Conservation (phyloP, 2,113 vertebrate genomes). For the Seriola rivoliana region DNA sequence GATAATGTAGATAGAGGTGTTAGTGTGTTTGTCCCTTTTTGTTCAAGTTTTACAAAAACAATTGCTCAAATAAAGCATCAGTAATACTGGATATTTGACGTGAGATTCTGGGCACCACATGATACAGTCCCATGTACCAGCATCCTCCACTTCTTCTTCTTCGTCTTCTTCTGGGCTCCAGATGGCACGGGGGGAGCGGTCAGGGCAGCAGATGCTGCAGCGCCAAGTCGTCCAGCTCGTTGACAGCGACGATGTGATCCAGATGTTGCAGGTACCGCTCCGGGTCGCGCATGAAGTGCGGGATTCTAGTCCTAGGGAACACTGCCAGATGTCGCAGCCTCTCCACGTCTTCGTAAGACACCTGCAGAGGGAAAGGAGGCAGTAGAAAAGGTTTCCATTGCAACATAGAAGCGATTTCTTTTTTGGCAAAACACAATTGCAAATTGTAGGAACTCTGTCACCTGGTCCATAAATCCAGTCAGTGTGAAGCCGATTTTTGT, state of each 20-base stretch:
- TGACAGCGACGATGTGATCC: slow-evolving; percentile 91
- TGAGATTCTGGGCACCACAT: slow-evolving; percentile 4
- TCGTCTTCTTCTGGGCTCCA: background rate
- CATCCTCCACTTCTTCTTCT: background rate
- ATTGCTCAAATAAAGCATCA: slow-evolving; percentile 21
- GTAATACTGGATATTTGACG: slow-evolving; percentile 38
- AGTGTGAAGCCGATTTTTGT: too few relatives aligned
- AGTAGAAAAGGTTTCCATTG: background rate
- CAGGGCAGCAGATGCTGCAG: slow-evolving; percentile 90
- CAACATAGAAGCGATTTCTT: too few relatives aligned
- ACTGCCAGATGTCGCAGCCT: slow-evolving; percentile 87
- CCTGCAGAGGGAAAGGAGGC: slow-evolving; percentile 78
- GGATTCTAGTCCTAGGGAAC: slow-evolving; percentile 88
- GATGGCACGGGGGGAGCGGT: background rate
- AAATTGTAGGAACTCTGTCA: too few relatives aligned
- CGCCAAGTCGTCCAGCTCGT: slow-evolving; percentile 89
- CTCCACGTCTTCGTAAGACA: slow-evolving; percentile 94
- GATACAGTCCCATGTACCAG: slow-evolving; percentile 3
- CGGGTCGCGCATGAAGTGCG: slow-evolving; percentile 96
- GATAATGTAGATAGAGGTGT: slow-evolving; percentile 55
- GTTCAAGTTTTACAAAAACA: slow-evolving; percentile 67
- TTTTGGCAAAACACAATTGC: too few relatives aligned
- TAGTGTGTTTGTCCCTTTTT: slow-evolving; percentile 61
- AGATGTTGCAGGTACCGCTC: slow-evolving; percentile 91
- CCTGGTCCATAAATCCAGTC: too few relatives aligned